These are phyloP conservation scores for Sisor rabdophorus DNA, from an alignment of 2,113 vertebrate species.

Conservation along the genomic window DNA sequence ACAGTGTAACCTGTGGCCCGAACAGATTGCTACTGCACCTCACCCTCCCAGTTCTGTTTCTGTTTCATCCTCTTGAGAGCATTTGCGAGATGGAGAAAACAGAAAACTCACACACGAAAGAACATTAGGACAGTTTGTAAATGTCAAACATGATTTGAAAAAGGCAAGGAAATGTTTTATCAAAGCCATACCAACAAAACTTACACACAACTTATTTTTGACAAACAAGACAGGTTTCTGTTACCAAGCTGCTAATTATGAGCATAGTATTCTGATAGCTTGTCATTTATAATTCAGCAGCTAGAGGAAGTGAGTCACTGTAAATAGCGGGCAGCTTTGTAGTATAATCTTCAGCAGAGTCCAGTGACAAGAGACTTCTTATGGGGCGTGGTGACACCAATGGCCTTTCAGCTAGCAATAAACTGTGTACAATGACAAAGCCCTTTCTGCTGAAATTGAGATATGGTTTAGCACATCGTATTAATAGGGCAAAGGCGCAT, in stretches of 20 bases:
- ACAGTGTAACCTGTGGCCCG: constrained; percentile 67
- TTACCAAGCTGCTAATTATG: constrained; percentile 64
- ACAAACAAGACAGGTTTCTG: constrained; percentile 47
- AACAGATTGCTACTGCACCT: constrained; percentile 72
- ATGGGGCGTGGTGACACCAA: constrained; percentile 49
- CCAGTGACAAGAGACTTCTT: constrained; percentile 42
- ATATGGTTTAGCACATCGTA: constrained; percentile 44
- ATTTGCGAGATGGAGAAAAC: constrained; percentile 23
- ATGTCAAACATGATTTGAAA: constrained; percentile 1
- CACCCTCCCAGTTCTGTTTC: constrained; percentile 60
- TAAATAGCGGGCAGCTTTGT: constrained; percentile 63
- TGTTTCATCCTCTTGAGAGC: constrained; percentile 34
- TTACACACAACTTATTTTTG: constrained; percentile 44
- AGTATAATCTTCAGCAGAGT: constrained; percentile 55
- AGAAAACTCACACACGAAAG: constrained; percentile 12
- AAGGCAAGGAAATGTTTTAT: constrained; percentile 11
- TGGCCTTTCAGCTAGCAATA: constrained; percentile 52
- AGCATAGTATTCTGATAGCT: constrained; percentile 59
- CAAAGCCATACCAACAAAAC: constrained; percentile 31
- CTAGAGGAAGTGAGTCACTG: constrained; percentile 64
- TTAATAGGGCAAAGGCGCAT: constrained; percentile 32
- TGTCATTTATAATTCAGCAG: constrained; percentile 67
- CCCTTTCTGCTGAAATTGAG: constrained; percentile 37
- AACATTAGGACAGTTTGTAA: constrained; percentile 4
- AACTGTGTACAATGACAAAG: constrained; percentile 46